phyloP scores from a whole-genome alignment of 2,113 vertebrate genomes.

The Benitochromis conjunctus region DNA sequence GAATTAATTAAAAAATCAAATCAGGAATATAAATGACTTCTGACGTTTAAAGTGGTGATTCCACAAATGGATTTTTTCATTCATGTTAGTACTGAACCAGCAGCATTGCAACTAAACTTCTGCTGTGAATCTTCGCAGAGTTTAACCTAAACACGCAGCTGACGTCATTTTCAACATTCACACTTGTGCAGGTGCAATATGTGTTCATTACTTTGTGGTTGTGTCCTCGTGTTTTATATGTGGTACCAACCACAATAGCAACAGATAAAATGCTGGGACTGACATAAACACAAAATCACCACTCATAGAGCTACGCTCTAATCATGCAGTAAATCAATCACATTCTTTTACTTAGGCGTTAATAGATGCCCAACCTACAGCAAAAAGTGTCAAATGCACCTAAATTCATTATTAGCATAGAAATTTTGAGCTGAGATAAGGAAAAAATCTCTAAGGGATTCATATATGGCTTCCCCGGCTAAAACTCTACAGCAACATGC shows the following conservation, averaged over 20 bases:
- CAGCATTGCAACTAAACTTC: background rate
- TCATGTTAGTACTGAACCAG: background rate
- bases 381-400: background rate
- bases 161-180: background rate
- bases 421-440: background rate
- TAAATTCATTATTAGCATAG: background rate
- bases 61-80: background rate
- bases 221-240: background rate
- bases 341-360: too few relatives aligned
- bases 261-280: background rate
- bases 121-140: background rate
- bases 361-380: too few relatives aligned
- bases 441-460: background rate
- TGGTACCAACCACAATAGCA: background rate
- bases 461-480: background rate
- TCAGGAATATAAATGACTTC: background rate
- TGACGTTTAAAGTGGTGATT: background rate
- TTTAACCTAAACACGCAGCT: background rate
- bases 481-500: background rate
- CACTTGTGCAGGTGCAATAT: background rate
- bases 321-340: too few relatives aligned
- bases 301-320: too few relatives aligned
- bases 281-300: background rate
- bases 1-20: background rate
- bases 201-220: background rate